Base-by-base conservation (phyloP, 2,888 invertebrate genomes). In the Lobophora halterata region DNA sequence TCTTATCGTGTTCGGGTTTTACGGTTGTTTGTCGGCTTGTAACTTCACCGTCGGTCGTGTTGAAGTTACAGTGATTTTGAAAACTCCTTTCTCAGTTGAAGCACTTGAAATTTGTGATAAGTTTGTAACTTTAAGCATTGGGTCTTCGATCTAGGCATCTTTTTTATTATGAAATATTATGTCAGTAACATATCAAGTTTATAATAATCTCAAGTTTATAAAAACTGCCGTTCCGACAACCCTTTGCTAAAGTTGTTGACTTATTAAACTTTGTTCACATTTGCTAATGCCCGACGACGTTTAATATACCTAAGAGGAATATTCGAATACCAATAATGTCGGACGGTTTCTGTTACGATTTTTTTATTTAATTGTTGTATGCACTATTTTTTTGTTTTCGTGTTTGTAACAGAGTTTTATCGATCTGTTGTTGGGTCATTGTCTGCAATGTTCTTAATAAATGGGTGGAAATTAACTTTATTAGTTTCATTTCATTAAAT, bases 321-420 rank as follows among this genome's bases (percentile, higher is more conserved):
- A 3, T 2, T 33, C 30, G 14, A 26, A 24, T 29, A 24, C 23
- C 17, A 13, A 25, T 27, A 21, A 28, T 27, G 40, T 37, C 38
- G 30, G 27, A 29, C 40, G 29, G 43, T 44, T 49, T 58, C 60
- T 71, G 71, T 75, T 73, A 66, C 56, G 55, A 57, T 57, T 65
- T 68, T 76, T 49, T 65, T 78, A 75, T 79, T 85, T 85, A 76
- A 74, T 85, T 85, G 83, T 83, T 85, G 79, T 77, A 75, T 75
- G 71, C 81, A 75, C 71, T 70, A 68, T 74, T 68, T n/a, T n/a
- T n/a, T 79, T 85, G 75, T 82, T 85, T 80, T 72, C 73, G 71
- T 79, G 59, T 54, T 73, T 77, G 67, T 80, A 77, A 77, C 75
- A 86, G 81, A 85, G 82, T 71, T 86, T 85, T 82, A 85, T 85